Evolutionary conservation across 2,113 vertebrate species (phyloP), one percentile per base, ranked within the genome.

Genomic region (Nipponia nippon): DNA sequence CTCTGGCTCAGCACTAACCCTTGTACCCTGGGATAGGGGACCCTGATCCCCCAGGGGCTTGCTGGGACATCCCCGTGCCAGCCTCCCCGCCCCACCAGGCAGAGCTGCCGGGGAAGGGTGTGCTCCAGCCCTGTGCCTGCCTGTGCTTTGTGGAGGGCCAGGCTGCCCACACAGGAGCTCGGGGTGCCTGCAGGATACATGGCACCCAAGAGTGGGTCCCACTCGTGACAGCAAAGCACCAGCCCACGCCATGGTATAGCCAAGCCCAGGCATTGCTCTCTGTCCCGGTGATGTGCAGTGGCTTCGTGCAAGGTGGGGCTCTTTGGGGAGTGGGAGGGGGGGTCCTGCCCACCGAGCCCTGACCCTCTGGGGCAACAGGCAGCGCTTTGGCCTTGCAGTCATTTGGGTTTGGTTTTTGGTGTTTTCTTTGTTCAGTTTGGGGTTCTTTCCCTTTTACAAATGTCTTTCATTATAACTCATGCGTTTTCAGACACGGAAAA

Each of bases 401-500:
- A 0, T 47, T 84, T 26, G 42, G 27, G 38, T 13, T 82, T 46
- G 46, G 21, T 6, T 89, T 93, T 75, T n/a, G 50, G 63, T 65
- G 59, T 72, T 76, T 58, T 61, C 30, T n/a, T 32, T 32, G 23
- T 27, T 81, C 6, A 8, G 6, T 59, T 42, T 30, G 50, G 19
- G 3, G 46, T 78, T 27, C 32, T 26, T 30, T 9, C 63, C 44
- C 25, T 76, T 80, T 89, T 79, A 76, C 78, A 72, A 94, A 75
- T 95, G 93, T 85, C 93, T 97, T 93, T 91, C 91, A 91, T 97
- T 96, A 95, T 29, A 90, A 89, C 65, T 71, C 18, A 7, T 10
- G 8, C 23, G 0, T 95, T 96, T 72, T 76, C 93, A 89, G 96
- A 82, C 93, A 91, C 25, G 89, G 95, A 94, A 96, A 95, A 95